phyloP scores from a whole-genome alignment of 2,888 invertebrate genomes.

The Megaustenia siamemsis region DNA sequence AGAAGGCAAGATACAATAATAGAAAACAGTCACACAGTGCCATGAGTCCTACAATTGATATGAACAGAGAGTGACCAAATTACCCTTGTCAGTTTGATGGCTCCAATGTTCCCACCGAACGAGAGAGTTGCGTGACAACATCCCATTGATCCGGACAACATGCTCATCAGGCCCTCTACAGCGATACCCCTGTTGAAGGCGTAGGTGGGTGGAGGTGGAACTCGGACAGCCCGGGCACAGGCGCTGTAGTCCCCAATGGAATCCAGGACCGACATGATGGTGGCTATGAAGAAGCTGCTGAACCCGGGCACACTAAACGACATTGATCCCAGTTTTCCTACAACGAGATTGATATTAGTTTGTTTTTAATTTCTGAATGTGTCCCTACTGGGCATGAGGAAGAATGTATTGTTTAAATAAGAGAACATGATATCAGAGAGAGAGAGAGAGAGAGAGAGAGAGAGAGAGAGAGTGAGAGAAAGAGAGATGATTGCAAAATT shows the following conservation, averaged over 20 bases:
- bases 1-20: too few relatives aligned
- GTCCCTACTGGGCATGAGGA: too few relatives aligned
- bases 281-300: constrained; percentile 70
- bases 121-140: constrained; percentile 92
- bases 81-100: constrained; percentile 91
- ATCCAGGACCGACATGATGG: constrained; percentile 72
- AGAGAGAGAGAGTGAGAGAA: too few relatives aligned
- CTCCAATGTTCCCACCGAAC: constrained; percentile 93
- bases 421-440: too few relatives aligned
- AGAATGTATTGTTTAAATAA: too few relatives aligned
- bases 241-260: constrained; percentile 90
- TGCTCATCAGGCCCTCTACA: constrained; percentile 89
- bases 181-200: constrained; percentile 87
- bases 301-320: constrained; percentile 65
- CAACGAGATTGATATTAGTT: too few relatives aligned
- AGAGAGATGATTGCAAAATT: too few relatives aligned
- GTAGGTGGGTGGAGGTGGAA: constrained; percentile 90
- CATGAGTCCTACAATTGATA: too few relatives aligned
- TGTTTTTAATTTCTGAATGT: too few relatives aligned
- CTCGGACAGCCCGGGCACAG: constrained; percentile 86
- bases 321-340: constrained; percentile 68
- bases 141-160: constrained; percentile 90
- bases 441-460: too few relatives aligned
- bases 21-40: too few relatives aligned
- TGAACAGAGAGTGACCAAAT: too few relatives aligned